Base-by-base conservation (phyloP, 2,797 vertebrate genomes). In the Huso huso region DNA sequence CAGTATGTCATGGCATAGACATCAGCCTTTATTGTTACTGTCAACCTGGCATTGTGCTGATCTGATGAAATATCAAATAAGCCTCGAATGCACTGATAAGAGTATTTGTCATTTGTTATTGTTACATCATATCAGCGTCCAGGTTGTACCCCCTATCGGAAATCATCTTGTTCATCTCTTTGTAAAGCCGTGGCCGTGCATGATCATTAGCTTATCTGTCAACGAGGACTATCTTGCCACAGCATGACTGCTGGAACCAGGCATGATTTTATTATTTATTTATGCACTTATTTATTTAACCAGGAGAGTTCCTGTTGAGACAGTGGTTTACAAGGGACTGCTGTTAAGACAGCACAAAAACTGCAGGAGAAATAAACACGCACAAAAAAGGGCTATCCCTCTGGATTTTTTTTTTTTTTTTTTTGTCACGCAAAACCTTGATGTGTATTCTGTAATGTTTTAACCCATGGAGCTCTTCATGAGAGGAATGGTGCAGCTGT, bases 241-340 rank as follows among this genome's bases (percentile, higher is more conserved):
- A 62, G 61, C 61, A 62, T 23, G 61, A 48, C 61, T 3, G 55
- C 12, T n/a, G 55, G 55, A 58, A 58, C 12, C 55, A 11, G 7
- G 11, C 37, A 37, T 4, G 37, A 37, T 37, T 37, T 37, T 37
- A 37, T 37, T 37, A 37, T 37, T 37, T 37, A 37, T 37, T 37
- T 37, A 37, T 37, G 37, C 37, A 37, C 37, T 37, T 37, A 37
- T 37, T 37, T 37, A 37, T 37, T 37, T 37, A 37, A 64, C 60
- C 48, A 65, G 58, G 61, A 61, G 60, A 61, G 68, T 63, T 64
- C 58, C 70, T 69, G 69, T 61, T 62, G n/a, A 50, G 50, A 66
- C 66, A 61, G 63, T 48, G 63, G 51, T 50, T 37, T 37, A 61
- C 68, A 70, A 73, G 49, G 70, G 71, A 58, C 65, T 63, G 53